Evolutionary conservation across 2,797 vertebrate species (phyloP).

Genomic region (Schizothorax lantsangensis): DNA sequence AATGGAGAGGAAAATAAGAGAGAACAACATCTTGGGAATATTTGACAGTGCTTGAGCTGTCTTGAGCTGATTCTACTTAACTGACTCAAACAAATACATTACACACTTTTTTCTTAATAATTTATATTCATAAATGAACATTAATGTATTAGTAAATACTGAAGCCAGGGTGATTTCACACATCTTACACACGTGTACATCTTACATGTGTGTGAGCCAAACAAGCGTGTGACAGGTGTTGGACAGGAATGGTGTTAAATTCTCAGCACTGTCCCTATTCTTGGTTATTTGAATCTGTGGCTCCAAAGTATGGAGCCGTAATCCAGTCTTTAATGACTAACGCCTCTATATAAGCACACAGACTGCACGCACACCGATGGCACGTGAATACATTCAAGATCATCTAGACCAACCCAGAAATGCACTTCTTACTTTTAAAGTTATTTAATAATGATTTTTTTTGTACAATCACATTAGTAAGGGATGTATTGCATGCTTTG

Average conservation of each 20-base stretch:
- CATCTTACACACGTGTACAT: constrained; percentile 19
- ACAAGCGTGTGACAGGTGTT: constrained; percentile 74
- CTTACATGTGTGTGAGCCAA: constrained; percentile 48
- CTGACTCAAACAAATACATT: neutral
- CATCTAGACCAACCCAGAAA: neutral
- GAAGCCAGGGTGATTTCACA: neutral
- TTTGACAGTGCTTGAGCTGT: neutral
- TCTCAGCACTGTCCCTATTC: constrained; percentile 75
- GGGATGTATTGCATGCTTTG: neutral
- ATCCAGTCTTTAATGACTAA: constrained; percentile 40
- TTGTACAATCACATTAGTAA: neutral
- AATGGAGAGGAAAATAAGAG: constrained; percentile 3
- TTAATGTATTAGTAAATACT: neutral
- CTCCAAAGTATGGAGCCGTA: constrained; percentile 52
- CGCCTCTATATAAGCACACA: constrained; percentile 32
- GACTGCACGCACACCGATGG: constrained; percentile 22
- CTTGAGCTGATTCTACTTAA: neutral
- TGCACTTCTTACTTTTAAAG: neutral
- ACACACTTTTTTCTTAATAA: neutral
- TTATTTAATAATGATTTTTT: neutral
- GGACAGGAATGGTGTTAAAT: constrained; percentile 77
- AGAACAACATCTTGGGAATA: neutral
- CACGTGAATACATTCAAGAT: neutral
- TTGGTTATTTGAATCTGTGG: constrained; percentile 68
- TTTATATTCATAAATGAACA: neutral